Conservation (phyloP, 2,797 vertebrate genomes). For the Chelonia mydas region DNA sequence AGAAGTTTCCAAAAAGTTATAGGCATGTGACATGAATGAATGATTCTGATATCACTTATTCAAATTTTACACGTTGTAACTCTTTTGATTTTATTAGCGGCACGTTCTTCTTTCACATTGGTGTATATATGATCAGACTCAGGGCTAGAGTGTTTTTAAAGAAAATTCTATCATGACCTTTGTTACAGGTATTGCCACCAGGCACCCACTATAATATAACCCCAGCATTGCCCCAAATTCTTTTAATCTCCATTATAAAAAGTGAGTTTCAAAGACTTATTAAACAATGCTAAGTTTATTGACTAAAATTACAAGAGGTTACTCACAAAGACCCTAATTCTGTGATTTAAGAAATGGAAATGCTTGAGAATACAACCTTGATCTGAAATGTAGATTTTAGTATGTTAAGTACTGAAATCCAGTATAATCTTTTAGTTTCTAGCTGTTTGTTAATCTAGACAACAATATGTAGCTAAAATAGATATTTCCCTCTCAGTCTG, state of each 20-base stretch:
- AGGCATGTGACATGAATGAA: not conserved
- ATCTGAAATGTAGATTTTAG: not conserved
- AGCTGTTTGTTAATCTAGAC: not conserved
- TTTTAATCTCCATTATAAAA: not conserved
- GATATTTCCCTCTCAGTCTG: too few relatives aligned
- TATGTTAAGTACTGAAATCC: not conserved
- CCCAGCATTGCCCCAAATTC: not conserved
- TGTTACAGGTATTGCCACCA: not conserved
- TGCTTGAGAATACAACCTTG: not conserved
- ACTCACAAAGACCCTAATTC: not conserved
- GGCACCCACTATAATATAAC: not conserved
- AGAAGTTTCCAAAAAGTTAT: not conserved
- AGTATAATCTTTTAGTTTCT: not conserved
- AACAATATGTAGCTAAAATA: not conserved
- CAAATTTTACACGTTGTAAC: not conserved
- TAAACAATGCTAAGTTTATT: not conserved
- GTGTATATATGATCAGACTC: not conserved
- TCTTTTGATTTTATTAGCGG: not conserved
- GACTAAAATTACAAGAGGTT: not conserved
- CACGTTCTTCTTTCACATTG: not conserved
- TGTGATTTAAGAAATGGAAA: not conserved
- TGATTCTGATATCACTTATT: not conserved
- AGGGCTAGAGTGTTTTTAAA: not conserved
- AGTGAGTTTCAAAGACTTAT: not conserved
- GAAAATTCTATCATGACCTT: not conserved